Conservation (phyloP, 2,888 invertebrate species). For the Sepioteuthis lessoniana region DNA sequence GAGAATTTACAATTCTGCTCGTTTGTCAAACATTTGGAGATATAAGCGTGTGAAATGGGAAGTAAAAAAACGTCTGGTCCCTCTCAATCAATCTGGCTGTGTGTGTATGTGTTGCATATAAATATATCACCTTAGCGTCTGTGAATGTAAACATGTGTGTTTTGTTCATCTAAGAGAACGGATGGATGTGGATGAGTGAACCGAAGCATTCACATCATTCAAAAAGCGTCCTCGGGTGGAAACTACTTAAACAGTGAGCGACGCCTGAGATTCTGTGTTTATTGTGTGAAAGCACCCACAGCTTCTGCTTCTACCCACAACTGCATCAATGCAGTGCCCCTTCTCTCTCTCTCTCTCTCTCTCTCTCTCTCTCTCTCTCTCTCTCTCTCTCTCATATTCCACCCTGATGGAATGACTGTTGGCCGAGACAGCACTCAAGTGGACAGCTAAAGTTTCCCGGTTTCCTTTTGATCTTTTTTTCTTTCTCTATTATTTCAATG, state of each 20-base stretch:
- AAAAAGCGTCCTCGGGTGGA: neutral
- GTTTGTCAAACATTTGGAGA: neutral
- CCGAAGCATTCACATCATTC: neutral
- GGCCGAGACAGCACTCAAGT: neutral
- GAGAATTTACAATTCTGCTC: neutral
- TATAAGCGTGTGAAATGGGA: too few species aligned
- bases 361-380: neutral
- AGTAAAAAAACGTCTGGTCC: too few species aligned
- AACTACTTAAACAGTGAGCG: neutral
- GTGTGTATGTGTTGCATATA: neutral
- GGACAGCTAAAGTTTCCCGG: neutral
- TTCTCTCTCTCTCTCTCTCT: neutral
- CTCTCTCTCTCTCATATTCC: neutral
- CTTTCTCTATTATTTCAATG: neutral
- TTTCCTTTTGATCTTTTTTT: neutral
- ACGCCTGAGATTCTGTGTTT: neutral
- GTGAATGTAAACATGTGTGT: neutral
- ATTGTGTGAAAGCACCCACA: neutral
- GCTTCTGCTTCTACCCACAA: conserved; percentile 11
- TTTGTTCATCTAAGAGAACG: neutral
- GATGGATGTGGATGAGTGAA: neutral
- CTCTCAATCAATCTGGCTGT: neutral
- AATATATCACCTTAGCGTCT: neutral
- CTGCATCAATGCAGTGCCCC: neutral
- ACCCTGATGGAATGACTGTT: conserved; percentile 33